Evolutionary conservation across 2,888 invertebrate genomes (phyloP).

Genomic region (Incurvaria masculella): DNA sequence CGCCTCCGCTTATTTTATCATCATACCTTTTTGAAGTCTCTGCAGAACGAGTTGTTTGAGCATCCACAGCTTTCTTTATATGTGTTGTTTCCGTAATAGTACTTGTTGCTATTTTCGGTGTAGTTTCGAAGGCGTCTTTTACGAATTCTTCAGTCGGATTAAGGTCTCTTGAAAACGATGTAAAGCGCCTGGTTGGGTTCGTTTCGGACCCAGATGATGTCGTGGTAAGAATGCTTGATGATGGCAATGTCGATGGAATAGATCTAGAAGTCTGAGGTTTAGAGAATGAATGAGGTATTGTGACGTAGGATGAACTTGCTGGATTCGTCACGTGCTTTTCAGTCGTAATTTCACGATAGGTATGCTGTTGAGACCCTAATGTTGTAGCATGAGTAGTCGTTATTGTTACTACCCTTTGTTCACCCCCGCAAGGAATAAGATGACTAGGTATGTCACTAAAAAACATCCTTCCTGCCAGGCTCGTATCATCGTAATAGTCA

Average conservation of each 20-base stretch:
- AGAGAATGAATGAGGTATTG: background rate
- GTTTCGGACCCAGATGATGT: constrained; percentile 13
- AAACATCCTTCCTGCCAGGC: constrained; percentile 42
- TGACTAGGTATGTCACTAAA: constrained; percentile 38
- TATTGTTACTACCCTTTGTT: background rate
- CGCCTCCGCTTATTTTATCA: background rate
- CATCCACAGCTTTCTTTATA: too few relatives aligned
- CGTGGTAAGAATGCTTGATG: constrained; percentile 12
- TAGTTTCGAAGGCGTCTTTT: too few relatives aligned
- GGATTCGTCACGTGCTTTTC: background rate
- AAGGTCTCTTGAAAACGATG: too few relatives aligned
- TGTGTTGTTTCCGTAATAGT: too few relatives aligned
- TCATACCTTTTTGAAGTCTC: too few relatives aligned
- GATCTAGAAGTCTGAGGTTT: background rate
- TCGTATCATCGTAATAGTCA: constrained; percentile 44
- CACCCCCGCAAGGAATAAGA: constrained; percentile 24
- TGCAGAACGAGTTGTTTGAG: too few relatives aligned
- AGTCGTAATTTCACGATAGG: background rate
- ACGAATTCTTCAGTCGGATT: too few relatives aligned
- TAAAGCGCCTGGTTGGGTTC: constrained; percentile 3
- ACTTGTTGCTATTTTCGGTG: too few relatives aligned
- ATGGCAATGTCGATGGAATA: background rate
- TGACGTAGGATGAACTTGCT: background rate
- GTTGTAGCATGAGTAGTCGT: background rate
- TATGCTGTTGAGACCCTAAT: background rate